Evolutionary conservation across 2,888 invertebrate species (phyloP).

Genomic region (Drosophila buzzatii): DNA sequence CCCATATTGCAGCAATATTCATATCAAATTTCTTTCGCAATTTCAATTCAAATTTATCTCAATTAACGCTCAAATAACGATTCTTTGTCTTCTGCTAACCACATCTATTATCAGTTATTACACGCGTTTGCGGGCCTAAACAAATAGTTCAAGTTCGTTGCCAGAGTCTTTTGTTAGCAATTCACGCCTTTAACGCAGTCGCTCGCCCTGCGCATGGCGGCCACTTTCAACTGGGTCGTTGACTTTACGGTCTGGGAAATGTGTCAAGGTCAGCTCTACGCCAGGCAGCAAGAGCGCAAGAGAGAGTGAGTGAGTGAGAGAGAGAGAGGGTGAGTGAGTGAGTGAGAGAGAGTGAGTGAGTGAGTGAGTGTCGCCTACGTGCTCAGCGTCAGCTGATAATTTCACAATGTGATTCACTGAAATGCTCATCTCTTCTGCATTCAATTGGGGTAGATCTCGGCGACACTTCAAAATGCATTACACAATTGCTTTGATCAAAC

Average conservation of each 20-base stretch:
- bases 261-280: conserved; percentile 54
- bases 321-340: background rate
- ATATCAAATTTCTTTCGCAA: background rate
- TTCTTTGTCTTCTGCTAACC: background rate
- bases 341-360: background rate
- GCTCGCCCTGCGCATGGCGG: conserved; percentile 15
- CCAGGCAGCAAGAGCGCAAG: background rate
- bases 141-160: conserved; percentile 55
- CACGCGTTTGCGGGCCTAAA: background rate
- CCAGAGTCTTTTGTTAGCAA: conserved; percentile 53
- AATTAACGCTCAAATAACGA: background rate
- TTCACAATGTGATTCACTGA: conserved; percentile 58
- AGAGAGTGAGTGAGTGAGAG: background rate
- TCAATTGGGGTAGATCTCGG: conserved; percentile 18
- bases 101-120: conserved; percentile 1
- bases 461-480: conserved; percentile 63
- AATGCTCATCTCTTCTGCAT: conserved; percentile 36
- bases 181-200: conserved; percentile 17
- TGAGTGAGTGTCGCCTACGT: conserved; percentile 50
- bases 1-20: background rate
- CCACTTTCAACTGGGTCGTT: conserved; percentile 49
- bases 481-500: conserved; percentile 52
- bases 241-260: conserved; percentile 46
- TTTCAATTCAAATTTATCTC: too few species aligned
- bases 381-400: conserved; percentile 45